A percentile compares a stretch with the other conserved stretches of the same genome.
These are phyloP conservation scores for Pongo pygmaeus DNA, from an alignment of 2,113 vertebrate genomes.

Conservation along the genomic window DNA sequence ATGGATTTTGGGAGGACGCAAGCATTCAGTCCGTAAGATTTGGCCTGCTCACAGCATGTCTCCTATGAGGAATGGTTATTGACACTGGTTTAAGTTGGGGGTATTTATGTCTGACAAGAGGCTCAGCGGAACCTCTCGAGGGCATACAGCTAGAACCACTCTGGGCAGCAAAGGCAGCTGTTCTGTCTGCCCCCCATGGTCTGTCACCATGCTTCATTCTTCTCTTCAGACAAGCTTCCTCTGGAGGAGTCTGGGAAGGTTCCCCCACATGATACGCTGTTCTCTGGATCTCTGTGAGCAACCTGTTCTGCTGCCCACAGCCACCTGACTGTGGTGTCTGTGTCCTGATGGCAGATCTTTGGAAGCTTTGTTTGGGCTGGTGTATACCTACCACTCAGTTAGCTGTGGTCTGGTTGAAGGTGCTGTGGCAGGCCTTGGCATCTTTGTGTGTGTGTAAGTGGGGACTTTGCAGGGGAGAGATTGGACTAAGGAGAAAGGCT, in stretches of 20 bases:
- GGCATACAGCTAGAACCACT: neutral
- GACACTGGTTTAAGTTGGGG: neutral
- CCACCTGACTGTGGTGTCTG: neutral
- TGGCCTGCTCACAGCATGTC: neutral
- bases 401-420: neutral
- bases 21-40: neutral
- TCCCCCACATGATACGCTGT: fast-evolving
- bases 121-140: neutral
- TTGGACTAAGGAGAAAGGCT: neutral
- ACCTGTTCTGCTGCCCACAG: too few relatives aligned
- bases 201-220: neutral
- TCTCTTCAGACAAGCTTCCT: neutral
- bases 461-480: neutral
- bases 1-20: neutral
- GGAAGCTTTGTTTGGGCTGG: neutral
- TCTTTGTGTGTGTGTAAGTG: neutral
- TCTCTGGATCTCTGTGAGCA: neutral
- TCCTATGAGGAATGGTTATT: neutral
- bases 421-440: neutral
- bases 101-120: neutral
- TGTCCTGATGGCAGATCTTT: neutral
- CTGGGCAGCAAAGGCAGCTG: neutral
- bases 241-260: neutral
- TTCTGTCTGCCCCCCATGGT: fast-evolving
- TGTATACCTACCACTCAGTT: too few relatives aligned